Conservation (phyloP, 2,888 invertebrate genomes). For the Pristionchus exspectatus region DNA sequence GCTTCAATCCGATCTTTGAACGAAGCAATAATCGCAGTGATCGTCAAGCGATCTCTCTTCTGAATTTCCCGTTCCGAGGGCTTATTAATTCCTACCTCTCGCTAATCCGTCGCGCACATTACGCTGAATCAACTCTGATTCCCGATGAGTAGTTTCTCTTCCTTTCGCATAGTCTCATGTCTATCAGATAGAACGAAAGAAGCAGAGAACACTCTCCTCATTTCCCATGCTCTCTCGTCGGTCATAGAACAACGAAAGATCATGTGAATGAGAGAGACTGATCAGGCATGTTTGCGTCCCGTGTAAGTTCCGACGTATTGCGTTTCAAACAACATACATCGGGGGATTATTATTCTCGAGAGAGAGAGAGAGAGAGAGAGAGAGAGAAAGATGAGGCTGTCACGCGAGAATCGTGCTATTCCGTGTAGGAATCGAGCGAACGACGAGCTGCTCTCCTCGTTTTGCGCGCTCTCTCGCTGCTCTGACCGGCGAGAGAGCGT, state of each 20-base stretch:
- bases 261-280: background rate
- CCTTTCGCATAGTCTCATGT: background rate
- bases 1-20: too few relatives aligned
- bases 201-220: background rate
- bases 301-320: background rate
- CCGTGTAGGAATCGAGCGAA: background rate
- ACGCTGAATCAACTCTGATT: background rate
- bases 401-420: background rate
- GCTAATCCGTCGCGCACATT: background rate
- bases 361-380: background rate
- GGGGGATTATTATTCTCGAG: background rate
- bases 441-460: background rate
- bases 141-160: background rate
- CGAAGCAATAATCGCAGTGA: too few relatives aligned
- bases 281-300: background rate
- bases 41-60: background rate
- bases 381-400: background rate
- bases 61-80: background rate
- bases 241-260: background rate
- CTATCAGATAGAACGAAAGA: background rate
- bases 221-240: background rate
- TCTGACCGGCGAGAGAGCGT: background rate
- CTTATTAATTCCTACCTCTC: background rate
- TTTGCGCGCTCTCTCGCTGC: background rate
- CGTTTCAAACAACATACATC: background rate